Evolutionary conservation across 1,140 invertebrate genomes (phyloP).

Genomic region (Telenomus remus): DNA sequence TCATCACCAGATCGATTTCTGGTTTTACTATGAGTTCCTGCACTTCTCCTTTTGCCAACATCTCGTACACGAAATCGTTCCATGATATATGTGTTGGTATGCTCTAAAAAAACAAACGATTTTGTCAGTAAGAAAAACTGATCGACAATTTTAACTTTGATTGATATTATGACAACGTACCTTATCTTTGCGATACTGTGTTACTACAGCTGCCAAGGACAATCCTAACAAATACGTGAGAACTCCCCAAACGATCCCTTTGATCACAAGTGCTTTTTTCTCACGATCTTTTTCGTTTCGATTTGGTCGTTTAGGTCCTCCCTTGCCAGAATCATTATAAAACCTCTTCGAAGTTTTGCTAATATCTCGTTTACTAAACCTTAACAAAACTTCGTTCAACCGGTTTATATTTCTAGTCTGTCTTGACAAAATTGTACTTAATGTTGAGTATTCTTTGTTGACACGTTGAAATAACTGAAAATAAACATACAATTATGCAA

Average conservation of each 20-base stretch:
- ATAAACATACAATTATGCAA: not conserved
- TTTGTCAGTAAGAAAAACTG: too few relatives aligned
- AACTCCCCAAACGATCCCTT: not conserved
- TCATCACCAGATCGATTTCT: conserved; percentile 87
- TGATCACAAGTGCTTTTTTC: not conserved
- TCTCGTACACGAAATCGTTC: conserved; percentile 96
- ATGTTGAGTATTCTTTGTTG: conserved; percentile 73
- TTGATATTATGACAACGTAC: too few relatives aligned
- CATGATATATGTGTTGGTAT: conserved; percentile 81
- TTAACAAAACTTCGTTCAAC: conserved; percentile 5
- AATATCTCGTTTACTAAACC: conserved; percentile 31
- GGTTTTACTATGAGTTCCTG: conserved; percentile 90
- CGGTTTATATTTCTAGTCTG: conserved; percentile 62
- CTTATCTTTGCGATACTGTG: conserved; percentile 13
- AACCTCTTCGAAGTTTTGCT: conserved; percentile 26
- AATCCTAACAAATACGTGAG: not conserved
- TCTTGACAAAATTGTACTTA: conserved; percentile 63
- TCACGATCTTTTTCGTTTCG: conserved; percentile 3
- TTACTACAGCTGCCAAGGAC: not conserved
- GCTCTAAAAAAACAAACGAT: conserved; percentile 13
- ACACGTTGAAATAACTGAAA: conserved; percentile 64
- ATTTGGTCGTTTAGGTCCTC: not conserved
- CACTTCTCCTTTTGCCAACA: conserved; percentile 94
- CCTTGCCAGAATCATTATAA: conserved; percentile 7
- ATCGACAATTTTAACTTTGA: too few relatives aligned